Conservation (phyloP, 2,797 vertebrate genomes). For the Onychomys arenicola region DNA sequence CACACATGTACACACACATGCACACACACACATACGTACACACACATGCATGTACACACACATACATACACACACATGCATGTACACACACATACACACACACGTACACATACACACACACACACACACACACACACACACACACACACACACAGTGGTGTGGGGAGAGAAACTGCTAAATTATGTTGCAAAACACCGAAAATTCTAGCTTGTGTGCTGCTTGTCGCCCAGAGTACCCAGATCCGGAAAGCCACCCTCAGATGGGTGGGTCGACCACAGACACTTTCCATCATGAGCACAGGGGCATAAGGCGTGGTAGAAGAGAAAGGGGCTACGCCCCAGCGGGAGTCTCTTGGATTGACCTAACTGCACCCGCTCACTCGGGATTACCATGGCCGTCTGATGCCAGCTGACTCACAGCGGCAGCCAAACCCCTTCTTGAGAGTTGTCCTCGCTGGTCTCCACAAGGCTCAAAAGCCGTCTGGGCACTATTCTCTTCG, state of each 20-base stretch:
- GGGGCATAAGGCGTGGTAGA: neutral
- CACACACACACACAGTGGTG: too few relatives aligned
- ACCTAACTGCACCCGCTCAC: neutral
- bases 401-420: neutral
- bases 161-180: conserved; percentile 31
- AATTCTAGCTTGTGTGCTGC: conserved; percentile 2
- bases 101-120: too few relatives aligned
- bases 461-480: neutral
- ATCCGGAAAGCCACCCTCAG: neutral
- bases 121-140: too few relatives aligned
- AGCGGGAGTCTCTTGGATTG: neutral
- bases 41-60: rapidly evolving
- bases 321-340: neutral
- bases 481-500: neutral
- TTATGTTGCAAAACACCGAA: conserved; percentile 4
- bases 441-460: neutral
- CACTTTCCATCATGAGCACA: neutral
- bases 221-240: neutral
- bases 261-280: neutral
- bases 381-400: neutral
- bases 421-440: neutral
- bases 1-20: neutral
- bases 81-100: neutral
- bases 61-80: rapidly evolving
- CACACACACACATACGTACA: neutral